Conservation (phyloP, 2,888 invertebrate genomes). For the Baccha elongata region DNA sequence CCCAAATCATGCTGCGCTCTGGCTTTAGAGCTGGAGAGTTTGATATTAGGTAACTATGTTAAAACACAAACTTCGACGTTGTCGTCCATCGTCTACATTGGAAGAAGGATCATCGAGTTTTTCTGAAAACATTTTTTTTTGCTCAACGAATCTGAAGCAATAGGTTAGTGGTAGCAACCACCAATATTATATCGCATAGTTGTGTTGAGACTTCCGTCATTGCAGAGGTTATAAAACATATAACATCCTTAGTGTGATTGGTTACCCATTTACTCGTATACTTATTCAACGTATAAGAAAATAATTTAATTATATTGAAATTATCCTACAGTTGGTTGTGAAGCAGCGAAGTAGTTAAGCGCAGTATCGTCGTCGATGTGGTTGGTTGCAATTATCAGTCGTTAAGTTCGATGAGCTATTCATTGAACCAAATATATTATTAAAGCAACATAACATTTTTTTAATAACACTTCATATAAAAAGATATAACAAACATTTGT, state of each 20-base stretch:
- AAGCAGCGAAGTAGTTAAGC: too few species aligned
- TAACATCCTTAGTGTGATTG: slow-evolving; percentile 37
- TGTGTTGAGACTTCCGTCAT: slow-evolving; percentile 56
- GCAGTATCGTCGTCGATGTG: neutral
- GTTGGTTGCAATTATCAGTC: slow-evolving; percentile 30
- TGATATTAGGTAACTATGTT: slow-evolving; percentile 53
- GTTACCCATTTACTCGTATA: neutral
- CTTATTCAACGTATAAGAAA: slow-evolving; percentile 22
- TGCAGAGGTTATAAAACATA: slow-evolving; percentile 47
- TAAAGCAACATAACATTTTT: slow-evolving; percentile 29
- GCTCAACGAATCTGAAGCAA: slow-evolving; percentile 57
- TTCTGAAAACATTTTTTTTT: slow-evolving; percentile 19
- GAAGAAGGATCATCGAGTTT: slow-evolving; percentile 59
- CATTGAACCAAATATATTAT: slow-evolving; percentile 55
- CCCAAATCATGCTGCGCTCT: slow-evolving; percentile 52
- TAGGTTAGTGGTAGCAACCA: slow-evolving; percentile 60
- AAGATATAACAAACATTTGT: slow-evolving; percentile 10
- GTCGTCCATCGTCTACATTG: slow-evolving; percentile 16
- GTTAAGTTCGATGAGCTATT: slow-evolving; percentile 62
- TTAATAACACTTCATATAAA: slow-evolving; percentile 25
- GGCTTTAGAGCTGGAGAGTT: slow-evolving; percentile 4
- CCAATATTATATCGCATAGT: neutral
- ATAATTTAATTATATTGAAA: slow-evolving; percentile 57
- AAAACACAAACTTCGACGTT: slow-evolving; percentile 23
- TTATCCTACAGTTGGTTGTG: slow-evolving; percentile 1